Base-by-base conservation (phyloP, 2,888 invertebrate genomes). In the Syrphus vitripennis region DNA sequence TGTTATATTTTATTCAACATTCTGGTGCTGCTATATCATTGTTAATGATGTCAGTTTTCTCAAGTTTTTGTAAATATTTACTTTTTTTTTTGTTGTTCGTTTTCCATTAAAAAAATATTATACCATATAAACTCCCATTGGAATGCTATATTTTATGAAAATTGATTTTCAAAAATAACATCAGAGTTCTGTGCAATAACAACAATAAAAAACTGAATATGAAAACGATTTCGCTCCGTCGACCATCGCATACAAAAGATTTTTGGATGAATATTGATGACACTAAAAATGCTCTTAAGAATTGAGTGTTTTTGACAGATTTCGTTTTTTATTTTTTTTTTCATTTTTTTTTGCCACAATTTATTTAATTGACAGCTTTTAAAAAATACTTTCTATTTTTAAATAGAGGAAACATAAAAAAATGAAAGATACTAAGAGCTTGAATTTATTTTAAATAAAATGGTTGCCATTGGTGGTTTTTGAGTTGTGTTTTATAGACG, bases 21-120 rank as follows among this genome's bases (percentile, higher is more conserved):
- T 34, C 4, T 34, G 14, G 16, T 24, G 67, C 50, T 24, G n/a
- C n/a, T n/a, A n/a, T n/a, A 67, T 67, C 31, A 21, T 67, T 67
- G 21, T 67, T 50, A 67, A 67, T 67, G 67, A 67, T 67, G 67
- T 67, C n/a, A 67, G 50, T 67, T 67, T 50, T 50, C 50, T 50
- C 45, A 29, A 48, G 67, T 67, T 50, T 31, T 67, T 21, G 31
- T 67, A 50, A 48, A 67, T 34, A 67, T 50, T 67, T 67, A 45
- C 19, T 65, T 61, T 4, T 37, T 24, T 45, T 21, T 14, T 24
- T 21, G 21, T 26, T 50, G 10, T 34, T 14, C 21, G 24, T 10
- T 26, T 59, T n/a, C 24, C 26, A 42, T 40, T n/a, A 40, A 40
- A 21, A 59, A 21, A 59, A 59, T 21, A 59, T 6, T 21, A 14